Evolutionary conservation across 2,888 invertebrate species (phyloP).

Genomic region (Pristionchus mayeri): DNA sequence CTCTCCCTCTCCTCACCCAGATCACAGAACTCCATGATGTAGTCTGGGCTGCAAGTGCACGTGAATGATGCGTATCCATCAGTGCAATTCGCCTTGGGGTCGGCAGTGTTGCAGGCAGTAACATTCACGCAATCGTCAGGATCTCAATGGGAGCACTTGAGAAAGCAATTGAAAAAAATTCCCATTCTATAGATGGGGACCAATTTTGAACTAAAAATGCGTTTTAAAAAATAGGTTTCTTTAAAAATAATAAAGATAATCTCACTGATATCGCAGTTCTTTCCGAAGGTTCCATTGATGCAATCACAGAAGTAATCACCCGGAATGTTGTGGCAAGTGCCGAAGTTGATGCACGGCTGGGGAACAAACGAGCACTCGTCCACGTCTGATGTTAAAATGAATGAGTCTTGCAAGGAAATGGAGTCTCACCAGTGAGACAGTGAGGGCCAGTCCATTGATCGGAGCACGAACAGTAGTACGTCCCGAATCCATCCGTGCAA

Average conservation of each 20-base stretch:
- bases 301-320: not conserved
- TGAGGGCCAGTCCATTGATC: constrained; percentile 3
- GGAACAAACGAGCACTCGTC: constrained; percentile 1
- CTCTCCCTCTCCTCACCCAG: not conserved
- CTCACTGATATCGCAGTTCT: constrained; percentile 10
- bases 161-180: no score
- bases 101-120: constrained; percentile 1
- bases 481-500: constrained; percentile 34
- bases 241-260: not conserved
- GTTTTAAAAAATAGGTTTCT: no score
- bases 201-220: no score
- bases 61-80: not conserved
- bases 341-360: constrained; percentile 1
- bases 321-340: not conserved
- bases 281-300: not conserved
- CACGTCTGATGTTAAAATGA: not conserved
- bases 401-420: not conserved
- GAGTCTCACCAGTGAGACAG: not conserved
- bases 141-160: not conserved
- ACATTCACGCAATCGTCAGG: constrained; percentile 18
- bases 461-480: not conserved
- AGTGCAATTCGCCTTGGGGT: constrained; percentile 7
- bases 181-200: no score
- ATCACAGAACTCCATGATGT: constrained; percentile 5
- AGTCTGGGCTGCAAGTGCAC: constrained; percentile 5